Percentiles rank a stretch among this genome's conserved stretches.
These are phyloP conservation scores for Drosophila sordidula DNA, from an alignment of 2,888 invertebrate genomes.

Conservation along the genomic window DNA sequence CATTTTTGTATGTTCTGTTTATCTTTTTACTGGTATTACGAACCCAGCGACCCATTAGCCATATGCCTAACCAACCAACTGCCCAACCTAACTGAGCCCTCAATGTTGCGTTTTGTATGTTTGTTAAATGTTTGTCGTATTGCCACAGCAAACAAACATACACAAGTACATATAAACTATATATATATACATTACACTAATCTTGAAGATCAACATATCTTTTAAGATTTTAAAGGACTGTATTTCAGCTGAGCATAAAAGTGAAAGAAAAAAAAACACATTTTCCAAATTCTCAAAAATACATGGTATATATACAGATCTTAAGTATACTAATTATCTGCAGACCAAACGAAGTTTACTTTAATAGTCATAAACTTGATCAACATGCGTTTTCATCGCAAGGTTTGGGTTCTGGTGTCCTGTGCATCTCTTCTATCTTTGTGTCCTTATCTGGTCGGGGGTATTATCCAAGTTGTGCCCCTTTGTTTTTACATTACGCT, in stretches of 20 bases:
- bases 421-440: slow-evolving; percentile 9
- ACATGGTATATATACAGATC: background rate
- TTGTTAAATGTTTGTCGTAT: slow-evolving; percentile 46
- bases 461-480: slow-evolving; percentile 1
- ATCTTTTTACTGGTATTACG: slow-evolving; percentile 29
- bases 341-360: background rate
- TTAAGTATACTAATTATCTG: background rate
- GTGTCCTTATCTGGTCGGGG: slow-evolving; percentile 1
- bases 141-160: slow-evolving; percentile 28
- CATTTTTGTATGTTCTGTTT: slow-evolving; percentile 33
- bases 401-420: slow-evolving; percentile 34
- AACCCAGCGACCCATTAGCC: slow-evolving; percentile 10
- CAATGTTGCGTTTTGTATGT: slow-evolving; percentile 25
- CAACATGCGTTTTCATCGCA: background rate
- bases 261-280: background rate
- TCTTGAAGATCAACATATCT: background rate
- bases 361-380: background rate
- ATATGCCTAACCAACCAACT: slow-evolving; percentile 32
- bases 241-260: background rate
- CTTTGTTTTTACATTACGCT: slow-evolving; percentile 31
- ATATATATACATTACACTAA: slow-evolving; percentile 11
- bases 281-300: background rate
- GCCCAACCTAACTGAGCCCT: slow-evolving; percentile 26
- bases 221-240: slow-evolving; percentile 1
- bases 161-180: slow-evolving; percentile 5